Conservation (phyloP, 1,140 invertebrate species). For the Carcinoscorpius rotundicauda region DNA sequence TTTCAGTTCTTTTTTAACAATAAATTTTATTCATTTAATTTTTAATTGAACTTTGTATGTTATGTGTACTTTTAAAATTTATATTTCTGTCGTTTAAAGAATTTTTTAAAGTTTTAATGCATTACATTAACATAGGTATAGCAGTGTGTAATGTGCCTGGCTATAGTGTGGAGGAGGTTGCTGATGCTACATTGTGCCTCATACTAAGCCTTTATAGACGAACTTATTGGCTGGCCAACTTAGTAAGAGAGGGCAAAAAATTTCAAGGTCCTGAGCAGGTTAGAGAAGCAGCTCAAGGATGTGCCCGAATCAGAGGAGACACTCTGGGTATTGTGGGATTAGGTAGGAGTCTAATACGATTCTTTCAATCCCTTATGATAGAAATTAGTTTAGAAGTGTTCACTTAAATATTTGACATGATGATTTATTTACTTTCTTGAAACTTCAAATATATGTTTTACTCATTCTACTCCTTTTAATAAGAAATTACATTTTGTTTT, state of each 20-base stretch:
- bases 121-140: constrained; percentile 48
- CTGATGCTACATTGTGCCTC: constrained; percentile 95
- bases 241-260: constrained; percentile 95
- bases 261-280: constrained; percentile 89
- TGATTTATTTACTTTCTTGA: too few relatives aligned
- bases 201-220: constrained; percentile 96
- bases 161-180: constrained; percentile 98
- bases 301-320: constrained; percentile 88
- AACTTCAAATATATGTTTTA: too few relatives aligned
- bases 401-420: too few relatives aligned
- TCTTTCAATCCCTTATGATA: too few relatives aligned
- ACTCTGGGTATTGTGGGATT: constrained; percentile 87
- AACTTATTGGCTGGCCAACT: constrained; percentile 97
- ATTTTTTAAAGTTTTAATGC: too few relatives aligned
- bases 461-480: too few relatives aligned
- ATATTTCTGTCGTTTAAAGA: too few relatives aligned
- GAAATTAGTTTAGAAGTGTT: too few relatives aligned
- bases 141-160: constrained; percentile 99
- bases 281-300: constrained; percentile 83
- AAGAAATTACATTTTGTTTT: too few relatives aligned
- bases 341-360: constrained; percentile 44
- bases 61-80: too few relatives aligned
- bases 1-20: too few relatives aligned
- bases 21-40: constrained; percentile 64
- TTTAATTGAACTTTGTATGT: constrained; percentile 48